These are phyloP conservation scores for Apostichopus japonicus DNA, from an alignment of 35 echinoderm and acorn worm genomes.

Conservation along the genomic window DNA sequence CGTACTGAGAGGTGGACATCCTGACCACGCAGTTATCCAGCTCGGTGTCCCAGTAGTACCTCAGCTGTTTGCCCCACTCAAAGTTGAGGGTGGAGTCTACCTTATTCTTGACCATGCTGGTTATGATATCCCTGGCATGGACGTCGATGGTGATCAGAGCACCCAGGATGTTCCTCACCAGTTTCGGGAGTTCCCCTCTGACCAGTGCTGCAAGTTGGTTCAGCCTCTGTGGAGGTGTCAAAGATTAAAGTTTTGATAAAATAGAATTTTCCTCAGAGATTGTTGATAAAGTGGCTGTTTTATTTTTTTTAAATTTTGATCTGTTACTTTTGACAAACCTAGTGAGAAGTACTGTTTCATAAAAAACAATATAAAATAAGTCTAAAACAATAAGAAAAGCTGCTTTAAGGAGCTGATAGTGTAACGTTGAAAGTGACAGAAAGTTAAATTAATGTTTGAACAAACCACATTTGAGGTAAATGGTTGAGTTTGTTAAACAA, in stretches of 20 bases:
- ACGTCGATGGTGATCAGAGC: conserved; percentile 96
- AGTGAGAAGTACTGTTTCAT: no score
- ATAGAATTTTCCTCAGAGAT: no score
- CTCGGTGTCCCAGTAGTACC: conserved; percentile 98
- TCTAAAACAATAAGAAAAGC: no score
- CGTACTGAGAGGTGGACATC: conserved; percentile 99
- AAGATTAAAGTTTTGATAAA: not conserved
- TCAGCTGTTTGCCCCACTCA: conserved; percentile 92
- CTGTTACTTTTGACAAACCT: no score
- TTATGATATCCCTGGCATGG: conserved; percentile 96
- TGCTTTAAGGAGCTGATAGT: no score
- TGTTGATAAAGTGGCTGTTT: no score
- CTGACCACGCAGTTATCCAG: conserved; percentile 95
- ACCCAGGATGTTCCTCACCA: conserved; percentile 87
- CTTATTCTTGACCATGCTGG: conserved; percentile 83
- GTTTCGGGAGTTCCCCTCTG: conserved; percentile 82
- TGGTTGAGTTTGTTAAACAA: no score
- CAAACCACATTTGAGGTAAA: no score
- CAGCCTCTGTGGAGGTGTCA: conserved; percentile 61
- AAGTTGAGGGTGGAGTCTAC: conserved; percentile 81
- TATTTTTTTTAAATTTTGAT: no score
- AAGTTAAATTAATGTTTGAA: no score
- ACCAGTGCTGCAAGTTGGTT: conserved; percentile 86
- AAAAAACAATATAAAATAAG: no score
- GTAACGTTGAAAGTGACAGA: no score